Percentiles rank a stretch among this genome's conserved stretches.
phyloP scores from a whole-genome alignment of 2,888 invertebrate genomes.

The Folsomia manolachei region DNA sequence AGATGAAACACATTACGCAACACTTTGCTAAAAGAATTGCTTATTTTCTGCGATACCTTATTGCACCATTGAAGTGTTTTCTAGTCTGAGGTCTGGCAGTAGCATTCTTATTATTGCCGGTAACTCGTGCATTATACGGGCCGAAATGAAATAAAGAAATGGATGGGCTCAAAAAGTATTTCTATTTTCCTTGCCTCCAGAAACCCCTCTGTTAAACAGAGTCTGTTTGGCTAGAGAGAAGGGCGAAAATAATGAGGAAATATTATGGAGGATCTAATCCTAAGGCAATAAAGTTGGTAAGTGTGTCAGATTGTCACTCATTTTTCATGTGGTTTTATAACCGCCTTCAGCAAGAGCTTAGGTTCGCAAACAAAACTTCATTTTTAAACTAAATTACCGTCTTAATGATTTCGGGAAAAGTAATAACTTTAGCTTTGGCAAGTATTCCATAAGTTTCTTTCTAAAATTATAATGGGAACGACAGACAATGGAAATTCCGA shows the following conservation, averaged over 20 bases:
- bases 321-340: neutral
- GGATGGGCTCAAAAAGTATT: too few species aligned
- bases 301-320: conserved; percentile 7
- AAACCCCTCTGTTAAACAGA: too few species aligned
- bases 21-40: neutral
- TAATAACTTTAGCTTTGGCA: neutral
- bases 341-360: neutral
- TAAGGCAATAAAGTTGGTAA: neutral
- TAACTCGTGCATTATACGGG: neutral
- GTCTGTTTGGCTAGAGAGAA: neutral
- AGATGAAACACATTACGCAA: neutral
- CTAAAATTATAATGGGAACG: neutral
- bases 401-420: neutral
- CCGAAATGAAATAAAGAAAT: too few species aligned
- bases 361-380: neutral
- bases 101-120: neutral
- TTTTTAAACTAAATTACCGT: neutral
- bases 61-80: too few species aligned
- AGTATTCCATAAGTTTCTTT: neutral
- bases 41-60: neutral
- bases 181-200: neutral
- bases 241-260: neutral
- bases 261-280: neutral
- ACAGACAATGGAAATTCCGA: neutral
- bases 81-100: neutral